Evolutionary conservation across 2,888 invertebrate genomes (phyloP).

Genomic region (Drosophila cracens): DNA sequence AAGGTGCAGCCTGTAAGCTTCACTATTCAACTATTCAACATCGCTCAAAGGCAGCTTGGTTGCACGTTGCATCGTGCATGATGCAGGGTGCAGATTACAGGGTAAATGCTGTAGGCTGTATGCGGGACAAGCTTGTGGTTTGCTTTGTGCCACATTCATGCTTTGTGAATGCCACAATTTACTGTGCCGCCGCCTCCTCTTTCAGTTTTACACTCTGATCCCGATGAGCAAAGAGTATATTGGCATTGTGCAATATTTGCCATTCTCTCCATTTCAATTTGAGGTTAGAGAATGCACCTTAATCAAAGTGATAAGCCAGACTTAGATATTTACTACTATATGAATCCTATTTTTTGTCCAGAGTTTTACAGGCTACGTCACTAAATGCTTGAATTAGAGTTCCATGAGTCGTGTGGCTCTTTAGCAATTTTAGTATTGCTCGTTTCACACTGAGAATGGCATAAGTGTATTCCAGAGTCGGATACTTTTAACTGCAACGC

Average conservation of each 20-base stretch:
- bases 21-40: slow-evolving; percentile 15
- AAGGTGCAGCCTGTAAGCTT: slow-evolving; percentile 14
- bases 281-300: not conserved
- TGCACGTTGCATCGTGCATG: not conserved
- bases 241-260: not conserved
- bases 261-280: not conserved
- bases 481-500: not conserved
- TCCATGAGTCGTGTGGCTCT: not conserved
- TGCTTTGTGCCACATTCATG: slow-evolving; percentile 58
- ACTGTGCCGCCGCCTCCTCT: not conserved
- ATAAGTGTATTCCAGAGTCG: not conserved
- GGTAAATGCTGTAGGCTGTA: slow-evolving; percentile 6
- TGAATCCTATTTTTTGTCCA: not conserved
- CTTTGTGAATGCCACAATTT: slow-evolving; percentile 40
- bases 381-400: too few relatives aligned
- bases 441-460: not conserved
- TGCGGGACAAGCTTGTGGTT: slow-evolving; percentile 18
- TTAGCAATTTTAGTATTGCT: not conserved
- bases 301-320: not conserved
- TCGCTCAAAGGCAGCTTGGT: slow-evolving; percentile 8
- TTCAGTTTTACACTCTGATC: slow-evolving; percentile 1
- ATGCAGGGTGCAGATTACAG: not conserved
- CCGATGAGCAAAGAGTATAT: not conserved
- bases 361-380: too few relatives aligned
- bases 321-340: not conserved